Evolutionary conservation across 1,140 invertebrate genomes (phyloP).

Genomic region (Danaus melanippus): DNA sequence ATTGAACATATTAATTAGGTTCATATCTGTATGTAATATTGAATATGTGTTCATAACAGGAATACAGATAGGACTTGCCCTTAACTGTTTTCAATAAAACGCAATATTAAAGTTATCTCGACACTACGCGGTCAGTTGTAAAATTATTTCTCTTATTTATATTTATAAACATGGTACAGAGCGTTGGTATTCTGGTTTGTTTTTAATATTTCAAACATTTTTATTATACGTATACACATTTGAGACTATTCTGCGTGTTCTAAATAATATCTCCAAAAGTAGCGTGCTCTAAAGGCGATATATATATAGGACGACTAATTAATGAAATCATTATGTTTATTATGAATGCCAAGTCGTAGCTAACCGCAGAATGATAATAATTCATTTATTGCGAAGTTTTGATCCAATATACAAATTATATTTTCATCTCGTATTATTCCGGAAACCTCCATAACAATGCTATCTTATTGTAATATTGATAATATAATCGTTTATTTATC

Average conservation of each 20-base stretch:
- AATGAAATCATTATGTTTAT: too few relatives aligned
- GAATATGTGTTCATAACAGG: too few relatives aligned
- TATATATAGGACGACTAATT: too few relatives aligned
- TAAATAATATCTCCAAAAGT: too few relatives aligned
- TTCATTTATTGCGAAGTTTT: conserved; percentile 18
- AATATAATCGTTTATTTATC: conserved; percentile 1
- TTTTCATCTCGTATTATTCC: conserved; percentile 16
- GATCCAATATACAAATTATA: conserved; percentile 8
- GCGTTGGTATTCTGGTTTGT: too few relatives aligned
- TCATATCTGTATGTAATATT: too few relatives aligned
- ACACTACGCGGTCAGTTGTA: conserved; percentile 21
- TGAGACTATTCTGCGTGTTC: too few relatives aligned
- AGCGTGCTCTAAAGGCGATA: too few relatives aligned
- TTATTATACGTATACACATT: too few relatives aligned
- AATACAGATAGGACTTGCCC: conserved; percentile 3
- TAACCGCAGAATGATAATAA: conserved; percentile 1
- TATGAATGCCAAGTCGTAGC: too few relatives aligned
- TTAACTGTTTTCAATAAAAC: conserved; percentile 24
- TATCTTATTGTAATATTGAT: conserved; percentile 3
- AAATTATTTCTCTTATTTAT: conserved; percentile 26
- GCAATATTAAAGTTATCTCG: conserved; percentile 20
- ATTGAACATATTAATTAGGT: too few relatives aligned
- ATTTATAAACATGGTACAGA: conserved; percentile 6
- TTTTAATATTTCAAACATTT: too few relatives aligned
- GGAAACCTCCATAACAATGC: not conserved